phyloP scores from a whole-genome alignment of 2,113 vertebrate genomes.

The Carollia perspicillata region DNA sequence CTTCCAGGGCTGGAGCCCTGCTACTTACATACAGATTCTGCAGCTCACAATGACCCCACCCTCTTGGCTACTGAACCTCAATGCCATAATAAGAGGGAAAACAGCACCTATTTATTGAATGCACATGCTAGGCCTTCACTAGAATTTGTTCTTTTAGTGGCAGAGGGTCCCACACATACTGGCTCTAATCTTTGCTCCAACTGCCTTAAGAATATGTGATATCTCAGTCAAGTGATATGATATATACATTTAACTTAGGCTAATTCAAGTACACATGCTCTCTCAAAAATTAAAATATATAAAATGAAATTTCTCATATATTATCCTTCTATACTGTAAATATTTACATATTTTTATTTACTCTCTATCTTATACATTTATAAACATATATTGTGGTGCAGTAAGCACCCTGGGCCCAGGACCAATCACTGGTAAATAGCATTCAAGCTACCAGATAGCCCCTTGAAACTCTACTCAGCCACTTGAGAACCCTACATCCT shows the following conservation, averaged over 20 bases:
- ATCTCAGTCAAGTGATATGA: neutral
- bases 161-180: neutral
- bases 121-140: neutral
- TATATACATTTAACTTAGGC: neutral
- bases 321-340: neutral
- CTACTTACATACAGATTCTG: neutral
- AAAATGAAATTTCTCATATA: constrained; percentile 5
- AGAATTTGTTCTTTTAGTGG: neutral
- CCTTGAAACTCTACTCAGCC: neutral
- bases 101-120: neutral
- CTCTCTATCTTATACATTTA: neutral
- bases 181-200: neutral
- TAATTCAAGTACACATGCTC: neutral
- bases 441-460: neutral
- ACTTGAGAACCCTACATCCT: neutral
- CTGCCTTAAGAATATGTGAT: neutral
- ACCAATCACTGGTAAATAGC: neutral
- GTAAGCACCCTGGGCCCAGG: neutral
- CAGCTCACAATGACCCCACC: neutral
- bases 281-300: constrained; percentile 1
- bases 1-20: neutral
- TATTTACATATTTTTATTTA: neutral
- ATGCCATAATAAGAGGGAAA: neutral
- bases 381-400: neutral
- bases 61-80: neutral